Evolutionary conservation across 2,888 invertebrate species (phyloP).

Genomic region (Drosophila paucipuncta): DNA sequence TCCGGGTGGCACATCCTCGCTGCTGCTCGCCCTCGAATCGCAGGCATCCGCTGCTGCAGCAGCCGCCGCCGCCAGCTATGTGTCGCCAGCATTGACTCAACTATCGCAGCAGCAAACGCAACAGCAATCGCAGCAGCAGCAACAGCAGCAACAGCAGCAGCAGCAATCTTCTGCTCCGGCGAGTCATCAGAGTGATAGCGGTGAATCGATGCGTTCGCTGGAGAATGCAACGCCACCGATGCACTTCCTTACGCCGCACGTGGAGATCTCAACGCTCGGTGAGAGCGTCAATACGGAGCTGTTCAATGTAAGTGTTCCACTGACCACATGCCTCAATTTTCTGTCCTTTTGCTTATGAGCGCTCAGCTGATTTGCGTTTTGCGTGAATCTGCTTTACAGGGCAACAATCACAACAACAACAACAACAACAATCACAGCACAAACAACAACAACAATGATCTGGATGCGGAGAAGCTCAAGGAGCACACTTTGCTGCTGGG

Average conservation of each 20-base stretch:
- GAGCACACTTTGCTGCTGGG: slow-evolving; percentile 70
- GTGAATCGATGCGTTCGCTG: slow-evolving; percentile 93
- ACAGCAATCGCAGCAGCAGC: slow-evolving; percentile 16
- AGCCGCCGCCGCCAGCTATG: slow-evolving; percentile 85
- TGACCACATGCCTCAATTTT: neutral
- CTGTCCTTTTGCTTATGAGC: slow-evolving; percentile 50
- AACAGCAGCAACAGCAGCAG: neutral
- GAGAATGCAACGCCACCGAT: slow-evolving; percentile 95
- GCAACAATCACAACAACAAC: slow-evolving; percentile 58
- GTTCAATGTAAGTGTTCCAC: slow-evolving; percentile 82
- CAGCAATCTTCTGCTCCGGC: slow-evolving; percentile 85
- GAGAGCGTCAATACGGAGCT: slow-evolving; percentile 90
- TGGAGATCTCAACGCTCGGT: slow-evolving; percentile 95
- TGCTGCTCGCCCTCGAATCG: slow-evolving; percentile 89
- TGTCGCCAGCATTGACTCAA: slow-evolving; percentile 81
- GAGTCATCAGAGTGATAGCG: slow-evolving; percentile 93
- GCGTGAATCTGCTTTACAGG: slow-evolving; percentile 84
- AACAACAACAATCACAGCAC: slow-evolving; percentile 38
- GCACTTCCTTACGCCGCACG: slow-evolving; percentile 96
- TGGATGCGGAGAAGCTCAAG: slow-evolving; percentile 64
- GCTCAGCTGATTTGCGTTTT: slow-evolving; percentile 83
- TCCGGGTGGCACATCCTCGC: slow-evolving; percentile 91
- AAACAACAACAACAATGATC: slow-evolving; percentile 32
- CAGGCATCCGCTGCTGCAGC: slow-evolving; percentile 86
- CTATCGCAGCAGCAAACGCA: neutral